phyloP scores from a whole-genome alignment of 2,797 vertebrate genomes.

The Parauchenoglanis punctatus region DNA sequence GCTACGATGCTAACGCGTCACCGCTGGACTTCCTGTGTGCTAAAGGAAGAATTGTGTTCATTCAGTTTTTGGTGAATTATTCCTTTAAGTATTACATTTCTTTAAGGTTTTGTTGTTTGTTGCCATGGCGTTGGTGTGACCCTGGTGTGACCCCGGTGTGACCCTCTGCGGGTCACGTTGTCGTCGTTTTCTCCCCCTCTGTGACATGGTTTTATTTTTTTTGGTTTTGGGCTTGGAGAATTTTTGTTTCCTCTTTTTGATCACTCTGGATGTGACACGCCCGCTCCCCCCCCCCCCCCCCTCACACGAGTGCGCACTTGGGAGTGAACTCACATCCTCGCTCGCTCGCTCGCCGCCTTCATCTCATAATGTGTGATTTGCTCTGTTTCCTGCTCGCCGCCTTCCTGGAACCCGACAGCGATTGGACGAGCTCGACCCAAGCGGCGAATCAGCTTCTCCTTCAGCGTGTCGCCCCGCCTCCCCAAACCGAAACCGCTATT shows the following conservation, averaged over 20 bases:
- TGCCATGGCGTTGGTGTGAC: not conserved
- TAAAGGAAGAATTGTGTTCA: not conserved
- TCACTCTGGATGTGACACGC: not conserved
- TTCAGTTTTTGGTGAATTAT: not conserved
- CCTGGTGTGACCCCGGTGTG: not conserved
- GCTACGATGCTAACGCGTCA: not conserved
- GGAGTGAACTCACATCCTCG: slow-evolving; percentile 15
- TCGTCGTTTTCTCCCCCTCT: not conserved
- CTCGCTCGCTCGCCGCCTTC: slow-evolving; percentile 3
- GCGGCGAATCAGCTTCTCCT: slow-evolving; percentile 84
- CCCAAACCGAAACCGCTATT: slow-evolving; percentile 89
- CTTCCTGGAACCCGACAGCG: slow-evolving; percentile 64
- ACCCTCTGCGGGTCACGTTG: not conserved
- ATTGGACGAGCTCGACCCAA: slow-evolving; percentile 74
- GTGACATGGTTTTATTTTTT: not conserved
- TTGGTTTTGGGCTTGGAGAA: not conserved
- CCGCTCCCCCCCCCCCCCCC: not conserved
- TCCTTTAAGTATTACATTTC: not conserved
- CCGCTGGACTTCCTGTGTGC: not conserved
- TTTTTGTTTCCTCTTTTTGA: not conserved
- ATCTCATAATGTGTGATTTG: slow-evolving; percentile 49
- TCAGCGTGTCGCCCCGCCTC: slow-evolving; percentile 85
- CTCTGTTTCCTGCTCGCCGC: slow-evolving; percentile 55
- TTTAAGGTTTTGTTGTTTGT: not conserved
- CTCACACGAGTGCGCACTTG: not conserved